Evolutionary conservation across 2,888 invertebrate genomes (phyloP).

Genomic region (Heliconius aoede): DNA sequence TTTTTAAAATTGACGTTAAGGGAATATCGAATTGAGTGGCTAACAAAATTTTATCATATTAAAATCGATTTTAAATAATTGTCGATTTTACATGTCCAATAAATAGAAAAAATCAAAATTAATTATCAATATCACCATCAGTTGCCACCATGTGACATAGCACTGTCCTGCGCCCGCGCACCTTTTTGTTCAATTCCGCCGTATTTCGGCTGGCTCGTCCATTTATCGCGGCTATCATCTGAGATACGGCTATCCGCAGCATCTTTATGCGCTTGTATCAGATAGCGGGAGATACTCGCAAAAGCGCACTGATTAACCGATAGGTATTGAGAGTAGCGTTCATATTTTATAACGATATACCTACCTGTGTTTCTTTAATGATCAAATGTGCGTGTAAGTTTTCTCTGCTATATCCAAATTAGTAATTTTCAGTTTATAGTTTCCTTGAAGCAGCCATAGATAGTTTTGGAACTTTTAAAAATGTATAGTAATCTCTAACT

Average conservation of each 20-base stretch:
- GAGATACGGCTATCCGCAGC: conserved; percentile 74
- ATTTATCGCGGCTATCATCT: conserved; percentile 78
- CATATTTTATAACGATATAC: conserved; percentile 57
- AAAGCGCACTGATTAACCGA: conserved; percentile 72
- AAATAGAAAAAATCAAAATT: background rate
- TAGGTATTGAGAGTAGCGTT: conserved; percentile 59
- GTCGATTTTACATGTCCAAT: background rate
- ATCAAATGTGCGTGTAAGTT: conserved; percentile 28
- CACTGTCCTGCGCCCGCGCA: conserved; percentile 59
- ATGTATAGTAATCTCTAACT: too few relatives aligned
- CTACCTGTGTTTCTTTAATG: conserved; percentile 51
- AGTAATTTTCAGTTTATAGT: background rate
- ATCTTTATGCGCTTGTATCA: conserved; percentile 72
- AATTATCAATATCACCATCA: background rate
- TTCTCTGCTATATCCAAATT: background rate
- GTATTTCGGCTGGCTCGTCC: conserved; percentile 79
- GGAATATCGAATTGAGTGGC: too few relatives aligned
- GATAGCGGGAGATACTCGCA: conserved; percentile 64
- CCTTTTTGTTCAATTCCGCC: conserved; percentile 72
- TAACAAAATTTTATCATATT: background rate
- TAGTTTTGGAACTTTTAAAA: too few relatives aligned
- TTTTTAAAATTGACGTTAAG: too few relatives aligned
- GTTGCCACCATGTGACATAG: conserved; percentile 52
- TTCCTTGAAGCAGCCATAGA: background rate
- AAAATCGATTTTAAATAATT: background rate